These are phyloP conservation scores for Aldrovandia affinis DNA, from an alignment of 2,797 vertebrate species.

Conservation along the genomic window DNA sequence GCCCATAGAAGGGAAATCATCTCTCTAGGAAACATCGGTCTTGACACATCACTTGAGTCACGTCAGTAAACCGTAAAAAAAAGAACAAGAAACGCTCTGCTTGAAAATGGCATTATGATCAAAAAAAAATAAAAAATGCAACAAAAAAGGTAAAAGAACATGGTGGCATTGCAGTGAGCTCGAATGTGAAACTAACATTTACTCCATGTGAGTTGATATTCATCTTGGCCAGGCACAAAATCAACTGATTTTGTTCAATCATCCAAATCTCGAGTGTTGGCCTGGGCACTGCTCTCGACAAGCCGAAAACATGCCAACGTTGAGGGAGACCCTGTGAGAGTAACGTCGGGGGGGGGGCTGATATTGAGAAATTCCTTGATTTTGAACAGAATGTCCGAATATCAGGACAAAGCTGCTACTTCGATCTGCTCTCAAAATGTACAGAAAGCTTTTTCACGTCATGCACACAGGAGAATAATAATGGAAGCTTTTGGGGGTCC, in stretches of 20 bases:
- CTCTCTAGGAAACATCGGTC: no score
- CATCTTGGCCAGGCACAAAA: neutral
- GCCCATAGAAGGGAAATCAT: no score
- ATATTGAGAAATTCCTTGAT: conserved; percentile 47
- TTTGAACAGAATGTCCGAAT: conserved; percentile 48
- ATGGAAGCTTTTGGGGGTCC: conserved; percentile 59
- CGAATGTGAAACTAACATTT: neutral
- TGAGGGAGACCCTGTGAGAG: conserved; percentile 27
- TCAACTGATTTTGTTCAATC: neutral
- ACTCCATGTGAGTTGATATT: neutral
- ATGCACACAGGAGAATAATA: conserved; percentile 64
- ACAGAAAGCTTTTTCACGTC: conserved; percentile 57
- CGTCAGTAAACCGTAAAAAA: no score
- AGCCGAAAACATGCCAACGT: neutral
- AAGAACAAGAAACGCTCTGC: neutral
- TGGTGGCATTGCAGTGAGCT: neutral
- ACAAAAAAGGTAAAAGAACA: neutral
- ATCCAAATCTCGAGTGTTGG: neutral
- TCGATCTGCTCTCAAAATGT: conserved; percentile 37
- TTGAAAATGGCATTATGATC: neutral
- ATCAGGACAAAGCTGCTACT: neutral
- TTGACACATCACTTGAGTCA: no score
- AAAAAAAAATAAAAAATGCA: neutral
- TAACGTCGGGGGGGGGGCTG: conserved; percentile 30
- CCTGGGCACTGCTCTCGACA: neutral